phyloP scores from a whole-genome alignment of 1,140 invertebrate genomes.

The Drosophila pachea region DNA sequence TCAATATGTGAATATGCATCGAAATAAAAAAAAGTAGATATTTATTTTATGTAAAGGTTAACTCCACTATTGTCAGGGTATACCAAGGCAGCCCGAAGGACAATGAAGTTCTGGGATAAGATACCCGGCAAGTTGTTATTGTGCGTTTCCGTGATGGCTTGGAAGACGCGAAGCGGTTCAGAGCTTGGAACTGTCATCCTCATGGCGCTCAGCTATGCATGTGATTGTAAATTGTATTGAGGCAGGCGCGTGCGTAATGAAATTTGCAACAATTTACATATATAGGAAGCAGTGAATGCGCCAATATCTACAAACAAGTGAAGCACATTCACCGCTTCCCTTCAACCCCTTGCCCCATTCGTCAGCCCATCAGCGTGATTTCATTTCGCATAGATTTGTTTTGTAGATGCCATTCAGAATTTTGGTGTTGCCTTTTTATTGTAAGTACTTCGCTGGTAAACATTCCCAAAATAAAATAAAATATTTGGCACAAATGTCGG shows the following conservation, averaged over 20 bases:
- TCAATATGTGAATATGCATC: not conserved
- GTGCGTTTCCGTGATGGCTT: not conserved
- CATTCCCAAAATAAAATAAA: constrained; percentile 62
- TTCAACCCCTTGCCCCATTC: not conserved
- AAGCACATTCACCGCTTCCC: not conserved
- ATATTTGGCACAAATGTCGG: constrained; percentile 42
- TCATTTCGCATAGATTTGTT: constrained; percentile 57
- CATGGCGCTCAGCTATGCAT: constrained; percentile 65
- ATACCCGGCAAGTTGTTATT: not conserved
- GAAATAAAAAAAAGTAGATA: not conserved
- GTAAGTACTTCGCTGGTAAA: constrained; percentile 56
- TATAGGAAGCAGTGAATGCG: constrained; percentile 30
- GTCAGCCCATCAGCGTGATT: constrained; percentile 14
- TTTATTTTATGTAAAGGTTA: not conserved
- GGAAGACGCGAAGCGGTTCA: no score
- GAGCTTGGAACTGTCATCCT: constrained; percentile 48
- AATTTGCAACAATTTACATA: constrained; percentile 67
- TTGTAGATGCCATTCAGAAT: constrained; percentile 56
- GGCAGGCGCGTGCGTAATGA: constrained; percentile 62
- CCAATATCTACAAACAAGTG: constrained; percentile 5
- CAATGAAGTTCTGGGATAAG: not conserved
- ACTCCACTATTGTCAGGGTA: not conserved
- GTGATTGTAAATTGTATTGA: constrained; percentile 70
- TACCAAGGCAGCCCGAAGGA: not conserved
- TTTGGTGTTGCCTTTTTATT: constrained; percentile 65